Percentiles rank a stretch among this genome's conserved stretches.
Conservation (phyloP, 2,888 invertebrate species). For the Yponomeuta cagnagella region DNA sequence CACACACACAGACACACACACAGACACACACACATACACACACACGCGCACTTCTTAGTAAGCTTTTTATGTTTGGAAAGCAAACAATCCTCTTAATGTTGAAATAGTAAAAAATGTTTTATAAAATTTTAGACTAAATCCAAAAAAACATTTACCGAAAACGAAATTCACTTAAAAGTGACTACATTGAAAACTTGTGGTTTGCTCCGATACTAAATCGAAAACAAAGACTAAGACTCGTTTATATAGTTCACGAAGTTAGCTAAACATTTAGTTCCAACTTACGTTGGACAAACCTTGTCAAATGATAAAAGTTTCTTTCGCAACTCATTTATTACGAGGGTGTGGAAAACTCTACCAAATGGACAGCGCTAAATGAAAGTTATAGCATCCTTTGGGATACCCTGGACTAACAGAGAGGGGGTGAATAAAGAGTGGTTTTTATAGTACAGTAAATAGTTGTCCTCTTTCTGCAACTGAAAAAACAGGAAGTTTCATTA, state of each 20-base stretch:
- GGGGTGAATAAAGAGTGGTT: not conserved
- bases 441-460: not conserved
- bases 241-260: not conserved
- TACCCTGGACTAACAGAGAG: constrained; percentile 26
- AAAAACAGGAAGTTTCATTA: too few relatives aligned
- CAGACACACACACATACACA: too few relatives aligned
- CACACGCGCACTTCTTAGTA: too few relatives aligned
- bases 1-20: too few relatives aligned
- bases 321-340: constrained; percentile 9
- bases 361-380: constrained; percentile 28
- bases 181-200: not conserved
- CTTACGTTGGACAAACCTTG: not conserved
- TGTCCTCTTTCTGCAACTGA: not conserved
- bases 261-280: not conserved
- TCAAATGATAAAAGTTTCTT: constrained; percentile 7
- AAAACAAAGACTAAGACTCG: not conserved
- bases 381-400: constrained; percentile 36
- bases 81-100: too few relatives aligned
- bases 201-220: not conserved
- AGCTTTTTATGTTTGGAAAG: too few relatives aligned
- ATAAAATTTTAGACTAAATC: too few relatives aligned
- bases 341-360: constrained; percentile 12
- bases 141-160: too few relatives aligned
- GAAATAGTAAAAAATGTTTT: too few relatives aligned
- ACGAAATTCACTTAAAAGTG: not conserved